These are phyloP conservation scores for Drosophila lacertosa DNA, from an alignment of 1,140 invertebrate genomes.

Conservation along the genomic window DNA sequence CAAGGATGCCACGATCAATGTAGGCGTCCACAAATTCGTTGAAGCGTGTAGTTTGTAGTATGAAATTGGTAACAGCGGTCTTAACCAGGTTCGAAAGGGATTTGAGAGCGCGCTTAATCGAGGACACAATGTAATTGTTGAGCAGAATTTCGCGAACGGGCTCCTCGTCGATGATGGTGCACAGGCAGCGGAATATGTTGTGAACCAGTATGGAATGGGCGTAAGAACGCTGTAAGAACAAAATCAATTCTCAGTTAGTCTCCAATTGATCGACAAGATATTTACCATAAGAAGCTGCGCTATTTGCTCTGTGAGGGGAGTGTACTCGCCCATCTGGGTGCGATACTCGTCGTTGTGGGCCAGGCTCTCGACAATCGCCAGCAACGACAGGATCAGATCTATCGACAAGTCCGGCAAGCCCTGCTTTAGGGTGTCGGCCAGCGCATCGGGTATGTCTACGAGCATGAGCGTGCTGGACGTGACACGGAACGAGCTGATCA, in stretches of 20 bases:
- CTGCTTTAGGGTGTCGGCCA: constrained; percentile 51
- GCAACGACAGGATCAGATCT: constrained; percentile 63
- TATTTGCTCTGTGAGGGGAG: constrained; percentile 54
- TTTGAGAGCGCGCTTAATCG: constrained; percentile 71
- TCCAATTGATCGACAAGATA: background rate
- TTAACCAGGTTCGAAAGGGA: constrained; percentile 76
- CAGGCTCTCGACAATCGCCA: constrained; percentile 65
- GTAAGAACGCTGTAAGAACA: constrained; percentile 54
- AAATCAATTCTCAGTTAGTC: background rate
- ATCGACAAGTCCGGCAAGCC: constrained; percentile 56
- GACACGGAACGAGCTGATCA: constrained; percentile 47
- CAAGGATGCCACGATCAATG: constrained; percentile 70
- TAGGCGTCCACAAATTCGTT: constrained; percentile 67
- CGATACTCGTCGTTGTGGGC: constrained; percentile 70
- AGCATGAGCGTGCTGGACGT: constrained; percentile 45
- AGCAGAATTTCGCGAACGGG: constrained; percentile 49
- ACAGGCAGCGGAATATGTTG: constrained; percentile 76
- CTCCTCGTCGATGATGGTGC: constrained; percentile 69
- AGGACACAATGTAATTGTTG: constrained; percentile 59
- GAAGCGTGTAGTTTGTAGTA: constrained; percentile 76
- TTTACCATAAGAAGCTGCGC: constrained; percentile 68
- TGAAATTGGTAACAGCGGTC: constrained; percentile 77
- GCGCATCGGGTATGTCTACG: constrained; percentile 30
- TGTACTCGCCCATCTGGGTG: constrained; percentile 25
- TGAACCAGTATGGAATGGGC: constrained; percentile 72